These are phyloP conservation scores for Sandelia bainsii DNA, from an alignment of 2,797 vertebrate genomes.

Conservation along the genomic window DNA sequence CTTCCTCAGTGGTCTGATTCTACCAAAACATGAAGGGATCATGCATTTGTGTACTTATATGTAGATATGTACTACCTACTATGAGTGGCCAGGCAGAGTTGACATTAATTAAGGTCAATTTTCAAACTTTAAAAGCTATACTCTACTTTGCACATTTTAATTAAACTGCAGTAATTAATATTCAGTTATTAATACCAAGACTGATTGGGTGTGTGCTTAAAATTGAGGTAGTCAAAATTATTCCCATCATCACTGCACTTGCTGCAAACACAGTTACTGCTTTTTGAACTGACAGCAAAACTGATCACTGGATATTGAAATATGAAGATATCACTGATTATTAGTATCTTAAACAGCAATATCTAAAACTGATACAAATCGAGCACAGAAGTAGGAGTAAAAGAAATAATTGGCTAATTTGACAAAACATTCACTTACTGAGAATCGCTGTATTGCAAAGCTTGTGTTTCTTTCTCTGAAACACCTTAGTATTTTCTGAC, in stretches of 20 bases:
- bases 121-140: too few species aligned
- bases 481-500: constrained; percentile 23
- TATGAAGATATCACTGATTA: background rate
- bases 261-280: background rate
- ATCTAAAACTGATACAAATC: background rate
- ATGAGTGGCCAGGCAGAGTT: background rate
- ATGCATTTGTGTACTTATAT: background rate
- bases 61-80: background rate
- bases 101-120: background rate
- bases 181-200: background rate
- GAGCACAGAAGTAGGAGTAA: background rate
- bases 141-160: too few species aligned
- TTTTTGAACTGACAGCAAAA: background rate
- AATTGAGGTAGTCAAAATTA: too few species aligned
- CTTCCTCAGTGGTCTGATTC: background rate
- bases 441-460: constrained; percentile 1
- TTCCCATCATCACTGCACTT: too few species aligned
- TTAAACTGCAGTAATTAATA: too few species aligned
- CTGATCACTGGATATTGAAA: background rate
- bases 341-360: constrained; percentile 5
- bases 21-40: background rate
- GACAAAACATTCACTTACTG: background rate
- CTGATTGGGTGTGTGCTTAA: too few species aligned
- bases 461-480: background rate
- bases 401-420: background rate